These are phyloP conservation scores for Pipa parva DNA, from an alignment of 2,113 vertebrate species.

Conservation along the genomic window DNA sequence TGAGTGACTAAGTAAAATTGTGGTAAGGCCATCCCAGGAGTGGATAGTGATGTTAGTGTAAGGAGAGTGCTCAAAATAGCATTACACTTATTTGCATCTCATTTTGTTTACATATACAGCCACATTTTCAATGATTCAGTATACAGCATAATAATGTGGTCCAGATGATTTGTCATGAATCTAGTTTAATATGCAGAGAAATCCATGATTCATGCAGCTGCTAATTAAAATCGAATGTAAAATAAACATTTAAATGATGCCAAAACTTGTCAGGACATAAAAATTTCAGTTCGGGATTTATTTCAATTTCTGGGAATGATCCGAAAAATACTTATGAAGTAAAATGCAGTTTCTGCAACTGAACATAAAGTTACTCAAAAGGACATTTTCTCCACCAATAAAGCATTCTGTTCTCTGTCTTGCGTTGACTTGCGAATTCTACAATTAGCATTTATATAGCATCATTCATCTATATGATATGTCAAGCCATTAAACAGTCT, in stretches of 20 bases:
- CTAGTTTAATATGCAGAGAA: no score
- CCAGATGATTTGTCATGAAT: no score
- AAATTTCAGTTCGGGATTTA: constrained; percentile 7
- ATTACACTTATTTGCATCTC: no score
- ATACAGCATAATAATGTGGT: no score
- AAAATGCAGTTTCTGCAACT: constrained; percentile 19
- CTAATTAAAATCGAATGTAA: constrained; percentile 8
- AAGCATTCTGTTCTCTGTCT: constrained; percentile 19
- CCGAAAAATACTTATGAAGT: not conserved
- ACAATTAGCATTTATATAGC: constrained; percentile 40
- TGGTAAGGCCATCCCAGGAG: no score
- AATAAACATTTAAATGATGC: constrained; percentile 19
- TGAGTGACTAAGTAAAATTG: no score
- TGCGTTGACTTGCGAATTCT: constrained; percentile 1
- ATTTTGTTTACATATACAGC: no score
- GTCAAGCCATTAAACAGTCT: constrained; percentile 37
- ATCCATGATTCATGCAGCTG: constrained; percentile 3
- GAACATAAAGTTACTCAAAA: constrained; percentile 30
- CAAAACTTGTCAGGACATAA: not conserved
- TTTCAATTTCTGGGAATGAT: constrained; percentile 26
- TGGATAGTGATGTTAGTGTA: no score
- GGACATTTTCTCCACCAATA: constrained; percentile 16
- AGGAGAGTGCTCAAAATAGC: no score
- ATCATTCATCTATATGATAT: constrained; percentile 41
- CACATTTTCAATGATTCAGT: no score